Percentiles rank a stretch among this genome's conserved stretches.
These are phyloP conservation scores for Torymus texanus DNA, from an alignment of 2,888 invertebrate genomes.

Conservation along the genomic window DNA sequence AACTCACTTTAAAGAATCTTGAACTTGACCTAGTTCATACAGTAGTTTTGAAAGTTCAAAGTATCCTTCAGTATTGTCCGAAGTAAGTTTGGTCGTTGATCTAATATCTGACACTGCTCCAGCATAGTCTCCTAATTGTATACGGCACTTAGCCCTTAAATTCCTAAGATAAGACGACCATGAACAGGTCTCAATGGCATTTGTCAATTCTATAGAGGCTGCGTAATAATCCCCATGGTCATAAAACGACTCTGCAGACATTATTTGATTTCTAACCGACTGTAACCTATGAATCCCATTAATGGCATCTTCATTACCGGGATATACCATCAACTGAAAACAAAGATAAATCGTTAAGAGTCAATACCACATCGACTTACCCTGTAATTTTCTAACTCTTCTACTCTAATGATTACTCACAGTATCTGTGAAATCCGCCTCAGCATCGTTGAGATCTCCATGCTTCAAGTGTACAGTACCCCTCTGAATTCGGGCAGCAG, in stretches of 20 bases:
- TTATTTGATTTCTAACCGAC: slow-evolving; percentile 80
- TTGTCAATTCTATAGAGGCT: slow-evolving; percentile 81
- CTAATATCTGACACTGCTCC: slow-evolving; percentile 94
- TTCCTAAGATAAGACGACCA: slow-evolving; percentile 92
- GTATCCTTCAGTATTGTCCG: slow-evolving; percentile 94
- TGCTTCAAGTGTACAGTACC: slow-evolving; percentile 93
- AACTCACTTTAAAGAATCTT: slow-evolving; percentile 88
- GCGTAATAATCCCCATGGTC: slow-evolving; percentile 77
- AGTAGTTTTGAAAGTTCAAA: slow-evolving; percentile 88
- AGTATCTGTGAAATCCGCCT: slow-evolving; percentile 88
- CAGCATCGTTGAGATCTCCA: slow-evolving; percentile 89
- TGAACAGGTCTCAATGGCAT: slow-evolving; percentile 87
- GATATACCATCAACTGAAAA: slow-evolving; percentile 81
- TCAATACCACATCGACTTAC: background rate
- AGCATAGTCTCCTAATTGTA: slow-evolving; percentile 85
- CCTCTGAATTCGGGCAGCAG: slow-evolving; percentile 88
- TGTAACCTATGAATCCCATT: slow-evolving; percentile 82
- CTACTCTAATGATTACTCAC: slow-evolving; percentile 78
- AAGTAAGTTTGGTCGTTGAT: slow-evolving; percentile 90
- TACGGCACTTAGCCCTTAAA: slow-evolving; percentile 90
- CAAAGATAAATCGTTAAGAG: background rate
- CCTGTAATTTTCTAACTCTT: too few relatives aligned
- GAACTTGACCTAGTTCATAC: slow-evolving; percentile 94
- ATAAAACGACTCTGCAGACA: slow-evolving; percentile 80
- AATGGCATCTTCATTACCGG: slow-evolving; percentile 85